A percentile compares a stretch with the other conserved stretches of the same genome.
Evolutionary conservation across 2,888 invertebrate genomes (phyloP).

Genomic region (Caenorhabditis afra): DNA sequence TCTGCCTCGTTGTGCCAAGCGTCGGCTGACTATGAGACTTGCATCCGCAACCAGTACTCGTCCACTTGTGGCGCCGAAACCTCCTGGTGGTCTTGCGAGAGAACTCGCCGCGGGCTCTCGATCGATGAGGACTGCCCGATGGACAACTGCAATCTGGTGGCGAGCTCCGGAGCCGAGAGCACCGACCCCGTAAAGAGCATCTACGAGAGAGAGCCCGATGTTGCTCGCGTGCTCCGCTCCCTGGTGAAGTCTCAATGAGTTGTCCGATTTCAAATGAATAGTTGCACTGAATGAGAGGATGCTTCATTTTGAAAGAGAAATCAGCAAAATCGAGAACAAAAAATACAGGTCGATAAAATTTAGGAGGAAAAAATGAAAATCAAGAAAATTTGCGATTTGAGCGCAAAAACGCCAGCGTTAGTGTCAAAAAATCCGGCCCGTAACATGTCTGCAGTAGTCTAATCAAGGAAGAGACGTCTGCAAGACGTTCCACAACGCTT

Average conservation of each 20-base stretch:
- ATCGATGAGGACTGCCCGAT: constrained; percentile 59
- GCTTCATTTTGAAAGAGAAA: too few relatives aligned
- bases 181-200: background rate
- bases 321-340: too few relatives aligned
- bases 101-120: constrained; percentile 55
- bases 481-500: too few relatives aligned
- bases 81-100: constrained; percentile 65
- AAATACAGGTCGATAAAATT: too few relatives aligned
- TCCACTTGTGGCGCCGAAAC: constrained; percentile 33
- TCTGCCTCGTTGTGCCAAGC: constrained; percentile 22
- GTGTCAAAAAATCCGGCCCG: too few relatives aligned
- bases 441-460: too few relatives aligned
- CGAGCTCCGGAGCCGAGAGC: background rate
- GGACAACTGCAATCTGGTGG: constrained; percentile 39
- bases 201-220: constrained; percentile 1
- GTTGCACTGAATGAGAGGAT: too few relatives aligned
- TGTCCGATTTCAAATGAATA: too few relatives aligned
- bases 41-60: constrained; percentile 21
- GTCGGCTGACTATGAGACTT: constrained; percentile 32
- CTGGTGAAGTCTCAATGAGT: background rate
- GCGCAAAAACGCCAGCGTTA: too few relatives aligned
- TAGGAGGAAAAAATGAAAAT: too few relatives aligned
- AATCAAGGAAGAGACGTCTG: too few relatives aligned
- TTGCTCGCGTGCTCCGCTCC: constrained; percentile 8
- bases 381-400: too few relatives aligned